A percentile compares a stretch with the other conserved stretches of the same genome.
Conservation (phyloP, 1,140 invertebrate genomes). For the Coboldia fuscipes region DNA sequence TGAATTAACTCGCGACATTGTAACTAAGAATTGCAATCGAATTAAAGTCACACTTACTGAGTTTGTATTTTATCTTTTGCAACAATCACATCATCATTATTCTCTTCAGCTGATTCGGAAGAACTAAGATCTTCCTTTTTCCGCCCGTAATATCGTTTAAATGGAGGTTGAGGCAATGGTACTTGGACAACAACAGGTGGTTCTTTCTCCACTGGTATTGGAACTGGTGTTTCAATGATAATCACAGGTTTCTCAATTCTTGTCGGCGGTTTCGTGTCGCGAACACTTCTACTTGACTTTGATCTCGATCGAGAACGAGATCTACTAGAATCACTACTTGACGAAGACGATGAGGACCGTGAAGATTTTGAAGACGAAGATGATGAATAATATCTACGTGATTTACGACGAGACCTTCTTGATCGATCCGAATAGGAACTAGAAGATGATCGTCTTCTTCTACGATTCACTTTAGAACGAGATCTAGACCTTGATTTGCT, state of each 20-base stretch:
- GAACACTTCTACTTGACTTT: conserved; percentile 7
- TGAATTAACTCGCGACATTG: neutral
- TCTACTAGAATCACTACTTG: conserved; percentile 17
- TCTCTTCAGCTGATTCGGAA: conserved; percentile 5
- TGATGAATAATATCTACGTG: conserved; percentile 4
- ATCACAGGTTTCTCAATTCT: conserved; percentile 3
- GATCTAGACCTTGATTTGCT: conserved; percentile 1
- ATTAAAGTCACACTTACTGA: neutral
- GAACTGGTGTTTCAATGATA: conserved; percentile 3
- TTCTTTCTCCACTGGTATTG: conserved; percentile 1
- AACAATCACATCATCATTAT: conserved; percentile 7
- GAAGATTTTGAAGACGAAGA: conserved; percentile 19
- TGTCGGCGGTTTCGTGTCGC: conserved; percentile 5
- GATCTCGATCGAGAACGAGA: conserved; percentile 20
- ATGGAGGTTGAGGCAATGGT: conserved; percentile 14
- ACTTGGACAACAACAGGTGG: conserved; percentile 6
- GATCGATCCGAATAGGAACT: too few relatives aligned
- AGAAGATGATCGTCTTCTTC: conserved; percentile 1
- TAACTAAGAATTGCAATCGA: conserved; percentile 1
- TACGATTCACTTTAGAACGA: neutral
- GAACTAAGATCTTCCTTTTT: conserved; percentile 30
- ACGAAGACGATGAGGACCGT: conserved; percentile 16
- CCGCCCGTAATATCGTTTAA: conserved; percentile 40
- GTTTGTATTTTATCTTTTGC: conserved; percentile 8
- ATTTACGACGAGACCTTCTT: conserved; percentile 1